Evolutionary conservation across 2,888 invertebrate genomes (phyloP).

Genomic region (Orchesella flavescens): DNA sequence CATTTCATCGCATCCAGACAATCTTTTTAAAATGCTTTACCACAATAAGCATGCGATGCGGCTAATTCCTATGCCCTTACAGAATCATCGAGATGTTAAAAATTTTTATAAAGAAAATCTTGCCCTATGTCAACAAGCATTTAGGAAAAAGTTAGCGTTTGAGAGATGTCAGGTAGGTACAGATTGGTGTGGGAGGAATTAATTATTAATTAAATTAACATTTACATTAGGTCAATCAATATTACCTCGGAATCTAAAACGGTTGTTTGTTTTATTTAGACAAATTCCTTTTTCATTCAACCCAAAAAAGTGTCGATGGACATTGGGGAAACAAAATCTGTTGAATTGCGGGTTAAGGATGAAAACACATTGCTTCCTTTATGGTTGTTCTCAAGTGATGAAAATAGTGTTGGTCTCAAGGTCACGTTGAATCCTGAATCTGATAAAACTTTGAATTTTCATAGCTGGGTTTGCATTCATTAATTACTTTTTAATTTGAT

Average conservation of each 20-base stretch:
- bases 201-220: too few species aligned
- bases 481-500: neutral
- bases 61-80: constrained; percentile 26
- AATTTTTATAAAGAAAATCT: constrained; percentile 42
- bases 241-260: neutral
- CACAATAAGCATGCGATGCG: constrained; percentile 8
- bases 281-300: constrained; percentile 20
- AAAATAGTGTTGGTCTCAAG: constrained; percentile 36
- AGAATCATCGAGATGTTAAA: constrained; percentile 20
- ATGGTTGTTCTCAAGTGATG: constrained; percentile 52
- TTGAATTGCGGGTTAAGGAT: constrained; percentile 44
- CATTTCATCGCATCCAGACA: neutral
- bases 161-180: constrained; percentile 15
- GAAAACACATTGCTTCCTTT: constrained; percentile 50
- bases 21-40: constrained; percentile 1
- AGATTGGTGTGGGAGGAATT: neutral
- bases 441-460: neutral
- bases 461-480: constrained; percentile 37
- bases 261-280: neutral
- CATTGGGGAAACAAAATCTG: constrained; percentile 34
- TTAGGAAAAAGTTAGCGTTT: constrained; percentile 22
- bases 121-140: constrained; percentile 18
- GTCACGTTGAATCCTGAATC: neutral
- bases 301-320: constrained; percentile 37
- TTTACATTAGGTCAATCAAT: neutral